A percentile compares a stretch with the other conserved stretches of the same genome.
These are phyloP conservation scores for Megaustenia siamemsis DNA, from an alignment of 2,888 invertebrate species.

Conservation along the genomic window DNA sequence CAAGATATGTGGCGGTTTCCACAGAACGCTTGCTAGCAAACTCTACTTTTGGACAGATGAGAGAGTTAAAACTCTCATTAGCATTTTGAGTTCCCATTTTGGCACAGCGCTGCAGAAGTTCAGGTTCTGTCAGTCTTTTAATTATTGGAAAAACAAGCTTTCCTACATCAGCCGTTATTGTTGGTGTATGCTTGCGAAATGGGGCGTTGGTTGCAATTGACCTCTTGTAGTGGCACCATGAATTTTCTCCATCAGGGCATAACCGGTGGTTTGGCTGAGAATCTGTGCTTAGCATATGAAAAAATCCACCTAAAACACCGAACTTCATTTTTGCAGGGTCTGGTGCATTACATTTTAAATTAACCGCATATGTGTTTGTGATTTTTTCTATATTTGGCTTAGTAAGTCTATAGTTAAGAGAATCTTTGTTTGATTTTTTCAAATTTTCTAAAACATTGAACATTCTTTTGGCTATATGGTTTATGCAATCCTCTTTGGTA, in stretches of 20 bases:
- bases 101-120: constrained; percentile 36
- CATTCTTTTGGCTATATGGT: constrained; percentile 34
- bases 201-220: background rate
- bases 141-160: constrained; percentile 15
- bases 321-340: no score
- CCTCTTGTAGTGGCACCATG: constrained; percentile 18
- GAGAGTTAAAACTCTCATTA: constrained; percentile 40
- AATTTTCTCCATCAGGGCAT: no score
- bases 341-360: no score
- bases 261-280: no score
- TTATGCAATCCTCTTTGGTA: constrained; percentile 32
- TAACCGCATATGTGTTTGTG: constrained; percentile 26
- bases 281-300: no score
- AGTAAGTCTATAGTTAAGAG: constrained; percentile 13
- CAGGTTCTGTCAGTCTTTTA: constrained; percentile 32
- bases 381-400: constrained; percentile 34
- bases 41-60: constrained; percentile 37
- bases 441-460: constrained; percentile 3
- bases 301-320: no score
- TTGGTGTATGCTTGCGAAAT: background rate
- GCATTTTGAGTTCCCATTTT: constrained; percentile 45
- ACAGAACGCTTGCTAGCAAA: background rate
- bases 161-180: background rate
- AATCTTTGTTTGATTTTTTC: constrained; percentile 18
- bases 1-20: constrained; percentile 24